Evolutionary conservation across 2,888 invertebrate genomes (phyloP), one percentile per base, ranked within the genome.

Genomic region (Pandemis cinnamomeana): DNA sequence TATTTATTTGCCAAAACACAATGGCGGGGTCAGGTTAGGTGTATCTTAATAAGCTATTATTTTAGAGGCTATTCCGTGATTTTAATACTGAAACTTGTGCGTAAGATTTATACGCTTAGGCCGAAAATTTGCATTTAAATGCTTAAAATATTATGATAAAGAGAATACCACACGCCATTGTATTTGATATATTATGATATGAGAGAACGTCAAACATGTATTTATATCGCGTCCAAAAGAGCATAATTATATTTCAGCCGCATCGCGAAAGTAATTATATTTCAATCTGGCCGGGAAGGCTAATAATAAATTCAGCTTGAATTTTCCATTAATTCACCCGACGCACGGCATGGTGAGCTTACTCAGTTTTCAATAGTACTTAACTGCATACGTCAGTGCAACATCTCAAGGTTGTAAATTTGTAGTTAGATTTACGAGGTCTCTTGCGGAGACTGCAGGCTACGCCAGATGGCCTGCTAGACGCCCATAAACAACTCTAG

Each of bases 1-100:
- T 91, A 90, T 91, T 91, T 92, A 91, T 91, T 90, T 87, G 84
- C 84, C 82, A 85, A 87, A 86, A 86, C 86, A 87, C 87, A 89
- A 79, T 71, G 44, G 64, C 51, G 62, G 53, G 71, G 62, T 68
- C 67, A 63, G 73, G 68, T 61, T 61, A 64, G 64, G 71, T 74
- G 74, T 74, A 66, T 74, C 74, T 74, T 71, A 72, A 69, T 76
- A 75, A 71, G 76, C 71, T 73, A 67, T 67, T 72, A 73, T 67
- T 76, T 76, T 71, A 76, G 53, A 46, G 46, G 73, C 71, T 71
- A 71, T 74, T 71, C 73, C 71, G 41, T 53, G 64, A 71, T 66
- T 71, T 74, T 62, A 71, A 71, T 55, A 46, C 71, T 67, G 53
- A 67, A 66, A 53, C 69, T 70, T 70, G 53, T 69, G 66, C 53